Evolutionary conservation across 1,140 invertebrate genomes (phyloP).

Genomic region (Hylaeus volcanicus): DNA sequence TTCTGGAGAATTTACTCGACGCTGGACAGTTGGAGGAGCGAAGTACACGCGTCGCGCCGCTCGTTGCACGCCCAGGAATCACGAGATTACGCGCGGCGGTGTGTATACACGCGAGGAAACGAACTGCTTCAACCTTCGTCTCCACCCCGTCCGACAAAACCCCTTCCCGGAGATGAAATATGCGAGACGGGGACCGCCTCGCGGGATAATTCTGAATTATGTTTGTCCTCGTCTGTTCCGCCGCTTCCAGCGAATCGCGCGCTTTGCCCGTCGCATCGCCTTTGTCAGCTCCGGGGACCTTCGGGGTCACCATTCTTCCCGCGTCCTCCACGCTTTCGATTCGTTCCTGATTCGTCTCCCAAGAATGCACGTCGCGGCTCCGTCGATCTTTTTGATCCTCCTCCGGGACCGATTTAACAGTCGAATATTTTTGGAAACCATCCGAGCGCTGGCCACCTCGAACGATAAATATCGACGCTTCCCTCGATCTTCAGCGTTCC

Average conservation of each 20-base stretch:
- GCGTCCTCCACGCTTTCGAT: slow-evolving; percentile 28
- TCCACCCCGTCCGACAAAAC: slow-evolving; percentile 64
- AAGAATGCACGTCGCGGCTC: slow-evolving; percentile 36
- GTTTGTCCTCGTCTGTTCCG: slow-evolving; percentile 71
- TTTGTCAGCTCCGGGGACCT: slow-evolving; percentile 65
- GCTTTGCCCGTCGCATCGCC: slow-evolving; percentile 22
- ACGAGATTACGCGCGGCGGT: slow-evolving; percentile 43
- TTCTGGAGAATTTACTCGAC: slow-evolving; percentile 1
- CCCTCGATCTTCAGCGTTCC: slow-evolving; percentile 18
- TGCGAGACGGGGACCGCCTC: slow-evolving; percentile 70
- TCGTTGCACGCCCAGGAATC: slow-evolving; percentile 40
- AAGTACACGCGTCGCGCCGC: not conserved
- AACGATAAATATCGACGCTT: slow-evolving; percentile 25
- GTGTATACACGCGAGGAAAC: slow-evolving; percentile 24
- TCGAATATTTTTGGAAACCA: slow-evolving; percentile 52
- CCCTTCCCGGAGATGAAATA: slow-evolving; percentile 74
- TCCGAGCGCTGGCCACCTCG: not conserved
- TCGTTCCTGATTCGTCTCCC: slow-evolving; percentile 43
- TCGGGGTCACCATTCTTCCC: slow-evolving; percentile 47
- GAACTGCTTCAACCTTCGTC: slow-evolving; percentile 51
- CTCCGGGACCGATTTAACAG: slow-evolving; percentile 25
- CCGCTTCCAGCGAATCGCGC: slow-evolving; percentile 60
- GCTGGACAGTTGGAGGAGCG: not conserved
- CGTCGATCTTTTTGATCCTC: slow-evolving; percentile 53
- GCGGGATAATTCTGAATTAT: slow-evolving; percentile 79